Evolutionary conservation across 2,888 invertebrate species (phyloP).

Genomic region (Rhogogaster chlorosoma): DNA sequence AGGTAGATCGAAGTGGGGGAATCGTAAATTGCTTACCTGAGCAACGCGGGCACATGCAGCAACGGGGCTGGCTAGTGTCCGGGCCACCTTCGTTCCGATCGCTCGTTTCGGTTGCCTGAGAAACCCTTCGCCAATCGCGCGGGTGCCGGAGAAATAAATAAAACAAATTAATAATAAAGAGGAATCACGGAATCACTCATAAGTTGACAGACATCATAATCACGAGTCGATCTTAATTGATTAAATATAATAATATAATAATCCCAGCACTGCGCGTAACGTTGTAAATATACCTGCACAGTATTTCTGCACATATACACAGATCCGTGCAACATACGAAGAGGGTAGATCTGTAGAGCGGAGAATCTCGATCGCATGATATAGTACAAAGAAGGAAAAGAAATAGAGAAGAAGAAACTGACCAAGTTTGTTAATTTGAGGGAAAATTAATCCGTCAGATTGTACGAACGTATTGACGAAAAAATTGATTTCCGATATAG

Average conservation of each 20-base stretch:
- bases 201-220: neutral
- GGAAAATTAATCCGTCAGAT: neutral
- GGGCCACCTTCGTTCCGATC: constrained; percentile 71
- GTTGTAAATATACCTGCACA: neutral
- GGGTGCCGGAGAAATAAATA: neutral
- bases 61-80: constrained; percentile 66
- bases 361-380: neutral
- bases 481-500: neutral
- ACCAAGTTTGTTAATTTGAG: neutral
- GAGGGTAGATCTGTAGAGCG: neutral
- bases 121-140: constrained; percentile 29
- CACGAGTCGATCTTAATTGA: neutral
- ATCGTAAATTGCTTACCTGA: constrained; percentile 76
- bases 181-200: neutral
- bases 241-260: neutral
- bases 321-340: neutral
- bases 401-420: neutral
- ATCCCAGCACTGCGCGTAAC: neutral
- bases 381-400: neutral
- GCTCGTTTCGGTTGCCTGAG: constrained; percentile 55
- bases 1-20: constrained; percentile 64
- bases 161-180: neutral
- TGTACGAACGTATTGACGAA: neutral
- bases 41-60: constrained; percentile 58
- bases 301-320: neutral